These are phyloP conservation scores for Daboia siamensis DNA, from an alignment of 2,113 vertebrate genomes.

Conservation along the genomic window DNA sequence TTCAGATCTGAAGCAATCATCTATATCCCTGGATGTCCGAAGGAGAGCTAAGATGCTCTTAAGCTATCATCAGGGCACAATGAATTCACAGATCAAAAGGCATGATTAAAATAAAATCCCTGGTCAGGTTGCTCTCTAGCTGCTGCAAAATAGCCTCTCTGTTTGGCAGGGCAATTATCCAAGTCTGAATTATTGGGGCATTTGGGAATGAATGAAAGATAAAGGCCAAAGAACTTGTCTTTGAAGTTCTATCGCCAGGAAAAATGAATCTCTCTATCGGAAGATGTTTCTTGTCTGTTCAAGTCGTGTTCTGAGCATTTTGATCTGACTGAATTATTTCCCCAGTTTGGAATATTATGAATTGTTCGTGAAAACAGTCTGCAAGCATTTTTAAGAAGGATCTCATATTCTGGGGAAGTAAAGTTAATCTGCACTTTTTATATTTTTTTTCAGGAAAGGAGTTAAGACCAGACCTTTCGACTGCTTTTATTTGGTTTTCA, in stretches of 20 bases:
- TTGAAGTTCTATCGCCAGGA: constrained; percentile 3
- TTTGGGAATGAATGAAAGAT: constrained; percentile 1
- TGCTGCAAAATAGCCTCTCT: neutral
- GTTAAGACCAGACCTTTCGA: neutral
- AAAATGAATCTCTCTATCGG: neutral
- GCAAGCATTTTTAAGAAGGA: neutral
- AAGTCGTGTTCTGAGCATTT: neutral
- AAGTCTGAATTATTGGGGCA: neutral
- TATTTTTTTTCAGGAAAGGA: neutral
- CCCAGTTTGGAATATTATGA: neutral
- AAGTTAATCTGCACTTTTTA: neutral
- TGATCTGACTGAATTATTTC: neutral
- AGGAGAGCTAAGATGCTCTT: neutral
- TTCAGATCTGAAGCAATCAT: neutral
- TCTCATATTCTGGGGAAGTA: neutral
- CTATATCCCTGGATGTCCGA: neutral
- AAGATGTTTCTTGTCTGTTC: neutral
- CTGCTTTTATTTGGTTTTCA: neutral
- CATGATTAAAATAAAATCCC: neutral
- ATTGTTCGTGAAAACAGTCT: neutral
- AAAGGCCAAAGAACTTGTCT: neutral
- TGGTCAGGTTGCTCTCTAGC: neutral
- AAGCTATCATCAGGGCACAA: neutral
- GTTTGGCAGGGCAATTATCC: neutral
- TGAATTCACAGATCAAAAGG: neutral